These are phyloP conservation scores for Hydrophis major DNA, from an alignment of 2,797 vertebrate genomes.

Conservation along the genomic window DNA sequence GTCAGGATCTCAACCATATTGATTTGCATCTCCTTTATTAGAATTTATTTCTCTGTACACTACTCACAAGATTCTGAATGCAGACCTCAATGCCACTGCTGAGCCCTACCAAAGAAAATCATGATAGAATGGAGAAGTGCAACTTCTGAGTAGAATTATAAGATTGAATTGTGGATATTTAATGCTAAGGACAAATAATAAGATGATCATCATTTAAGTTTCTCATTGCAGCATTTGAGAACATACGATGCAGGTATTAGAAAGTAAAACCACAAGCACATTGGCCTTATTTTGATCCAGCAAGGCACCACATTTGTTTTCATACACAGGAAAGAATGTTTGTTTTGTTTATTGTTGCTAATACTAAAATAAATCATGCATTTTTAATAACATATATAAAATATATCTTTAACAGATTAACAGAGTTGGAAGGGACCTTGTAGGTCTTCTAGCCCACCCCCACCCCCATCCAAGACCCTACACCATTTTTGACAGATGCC, in stretches of 20 bases:
- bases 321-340: neutral
- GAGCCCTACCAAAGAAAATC: neutral
- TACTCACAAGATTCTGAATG: neutral
- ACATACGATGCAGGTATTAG: neutral
- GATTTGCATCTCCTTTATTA: neutral
- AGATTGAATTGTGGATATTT: neutral
- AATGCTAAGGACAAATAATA: neutral
- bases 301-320: neutral
- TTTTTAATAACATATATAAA: neutral
- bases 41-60: neutral
- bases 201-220: neutral
- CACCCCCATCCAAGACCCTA: no score
- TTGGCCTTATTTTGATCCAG: neutral
- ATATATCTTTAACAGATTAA: neutral
- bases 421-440: no score
- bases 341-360: neutral
- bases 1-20: neutral
- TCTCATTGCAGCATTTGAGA: neutral
- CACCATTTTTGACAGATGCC: no score
- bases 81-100: neutral
- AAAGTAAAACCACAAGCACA: neutral
- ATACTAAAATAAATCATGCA: neutral
- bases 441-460: no score
- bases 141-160: neutral
- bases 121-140: neutral